Evolutionary conservation across 2,797 vertebrate species (phyloP), one percentile per base, ranked within the genome.

Genomic region (Pseudochromis fuscus): DNA sequence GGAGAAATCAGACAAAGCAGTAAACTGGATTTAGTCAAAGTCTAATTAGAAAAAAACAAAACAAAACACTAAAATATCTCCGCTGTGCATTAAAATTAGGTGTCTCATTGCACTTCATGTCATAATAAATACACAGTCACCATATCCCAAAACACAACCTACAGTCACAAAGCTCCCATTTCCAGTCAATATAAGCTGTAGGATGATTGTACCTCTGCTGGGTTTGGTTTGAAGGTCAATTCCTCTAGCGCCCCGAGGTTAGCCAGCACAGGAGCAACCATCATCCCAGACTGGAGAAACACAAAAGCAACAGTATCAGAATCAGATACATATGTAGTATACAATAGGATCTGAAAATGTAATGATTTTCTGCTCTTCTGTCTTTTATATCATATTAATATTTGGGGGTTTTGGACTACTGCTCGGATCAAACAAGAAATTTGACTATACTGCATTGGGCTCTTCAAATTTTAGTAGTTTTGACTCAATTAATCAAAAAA

Each of bases 231-330:
- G 70, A 97, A 95, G 3, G 82, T 88, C 84, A 96, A 58, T 9
- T 80, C 86, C 86, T 98, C 95, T 61, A 98, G 18, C 0, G 94
- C 91, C 2, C 97, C 97, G 7, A 98, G 89, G 52, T 96, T 93
- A 6, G 96, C 96, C 46, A 98, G 69, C 0, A 98, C 90, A 0
- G 97, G 97, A 0, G 94, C 95, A 19, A 98, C 91, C 0, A 89
- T 37, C 93, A 94, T 91, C 52, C 95, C 96, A 0, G 85, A 89
- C 96, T 97, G 83, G 33, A 75, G 25, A 84, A 1, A 58, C 2
- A 70, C 6, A 31, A 28, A 50, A 28, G 12, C 1, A 50, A 24
- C 35, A 0, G 4, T 0, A 1, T 35, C 46, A 58, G 9, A 50
- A 21, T 28, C 16, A 58, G 2, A 44, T 16, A 35, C 25, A 37